A percentile compares a stretch with the other conserved stretches of the same genome.
Conservation (phyloP, 1,140 invertebrate genomes). For the Theocolax elegans region DNA sequence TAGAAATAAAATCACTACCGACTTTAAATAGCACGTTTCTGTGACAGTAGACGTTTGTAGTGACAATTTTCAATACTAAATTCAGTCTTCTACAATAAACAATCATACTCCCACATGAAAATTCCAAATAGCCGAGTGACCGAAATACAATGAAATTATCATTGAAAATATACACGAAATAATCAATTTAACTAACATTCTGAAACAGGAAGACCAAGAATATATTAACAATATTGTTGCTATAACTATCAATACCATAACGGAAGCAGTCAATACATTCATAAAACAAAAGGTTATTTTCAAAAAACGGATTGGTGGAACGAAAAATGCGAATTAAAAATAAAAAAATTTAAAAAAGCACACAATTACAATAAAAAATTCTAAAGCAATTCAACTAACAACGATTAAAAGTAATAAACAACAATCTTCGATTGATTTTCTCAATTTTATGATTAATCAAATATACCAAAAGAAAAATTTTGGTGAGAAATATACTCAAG, state of each 20-base stretch:
- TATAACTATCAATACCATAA: too few relatives aligned
- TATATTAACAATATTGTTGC: too few relatives aligned
- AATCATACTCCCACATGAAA: slow-evolving; percentile 32
- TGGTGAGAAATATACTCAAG: slow-evolving; percentile 41
- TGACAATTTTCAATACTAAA: slow-evolving; percentile 50
- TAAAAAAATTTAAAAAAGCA: slow-evolving; percentile 43
- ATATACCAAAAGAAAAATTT: slow-evolving; percentile 19
- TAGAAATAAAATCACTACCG: slow-evolving; percentile 43
- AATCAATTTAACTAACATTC: too few relatives aligned
- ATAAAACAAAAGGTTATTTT: too few relatives aligned
- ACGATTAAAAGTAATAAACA: slow-evolving; percentile 34
- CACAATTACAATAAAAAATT: slow-evolving; percentile 50
- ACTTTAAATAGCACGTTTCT: slow-evolving; percentile 49
- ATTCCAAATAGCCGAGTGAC: slow-evolving; percentile 50
- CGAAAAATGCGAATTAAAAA: too few relatives aligned
- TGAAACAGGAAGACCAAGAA: too few relatives aligned
- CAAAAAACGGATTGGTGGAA: too few relatives aligned
- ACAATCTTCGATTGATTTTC: slow-evolving; percentile 28
- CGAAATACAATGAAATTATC: slow-evolving; percentile 29
- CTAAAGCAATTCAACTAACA: slow-evolving; percentile 38
- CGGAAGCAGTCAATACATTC: too few relatives aligned
- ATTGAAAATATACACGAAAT: slow-evolving; percentile 33
- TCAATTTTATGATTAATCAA: slow-evolving; percentile 31
- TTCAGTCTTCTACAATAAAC: slow-evolving; percentile 13
- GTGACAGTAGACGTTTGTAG: slow-evolving; percentile 48